Conservation (phyloP, 2,113 vertebrate genomes). For the Vulpes ferrilata region DNA sequence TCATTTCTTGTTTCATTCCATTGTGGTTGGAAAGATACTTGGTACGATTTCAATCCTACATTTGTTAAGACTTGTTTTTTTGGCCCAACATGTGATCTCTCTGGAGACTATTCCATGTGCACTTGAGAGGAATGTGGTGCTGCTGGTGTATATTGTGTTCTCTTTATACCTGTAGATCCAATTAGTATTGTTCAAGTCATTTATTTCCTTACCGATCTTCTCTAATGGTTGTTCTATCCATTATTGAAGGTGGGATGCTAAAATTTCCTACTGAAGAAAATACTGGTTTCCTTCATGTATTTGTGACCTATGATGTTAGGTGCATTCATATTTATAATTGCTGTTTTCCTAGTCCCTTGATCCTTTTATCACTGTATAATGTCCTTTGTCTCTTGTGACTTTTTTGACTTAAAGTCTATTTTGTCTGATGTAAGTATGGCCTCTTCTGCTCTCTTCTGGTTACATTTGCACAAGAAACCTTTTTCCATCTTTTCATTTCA, state of each 20-base stretch:
- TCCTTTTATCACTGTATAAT: neutral
- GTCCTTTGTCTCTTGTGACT: neutral
- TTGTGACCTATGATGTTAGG: neutral
- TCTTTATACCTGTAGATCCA: neutral
- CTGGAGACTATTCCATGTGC: neutral
- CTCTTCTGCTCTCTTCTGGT: neutral
- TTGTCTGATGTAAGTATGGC: neutral
- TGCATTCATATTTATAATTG: neutral
- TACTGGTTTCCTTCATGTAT: neutral
- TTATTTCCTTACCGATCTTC: neutral
- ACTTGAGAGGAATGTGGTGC: neutral
- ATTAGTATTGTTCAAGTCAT: neutral
- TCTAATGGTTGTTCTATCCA: neutral
- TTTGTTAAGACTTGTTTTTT: conserved; percentile 13
- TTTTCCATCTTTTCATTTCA: neutral
- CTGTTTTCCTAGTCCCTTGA: neutral
- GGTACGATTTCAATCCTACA: neutral
- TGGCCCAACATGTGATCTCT: neutral
- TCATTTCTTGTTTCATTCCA: neutral
- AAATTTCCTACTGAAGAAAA: neutral
- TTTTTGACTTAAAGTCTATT: neutral
- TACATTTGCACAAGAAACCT: neutral
- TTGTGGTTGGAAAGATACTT: neutral
- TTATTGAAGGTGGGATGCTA: neutral
- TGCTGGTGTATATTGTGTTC: neutral